These are phyloP conservation scores for Myiotriccus ornatus DNA, from an alignment of 2,797 vertebrate genomes.

Conservation along the genomic window DNA sequence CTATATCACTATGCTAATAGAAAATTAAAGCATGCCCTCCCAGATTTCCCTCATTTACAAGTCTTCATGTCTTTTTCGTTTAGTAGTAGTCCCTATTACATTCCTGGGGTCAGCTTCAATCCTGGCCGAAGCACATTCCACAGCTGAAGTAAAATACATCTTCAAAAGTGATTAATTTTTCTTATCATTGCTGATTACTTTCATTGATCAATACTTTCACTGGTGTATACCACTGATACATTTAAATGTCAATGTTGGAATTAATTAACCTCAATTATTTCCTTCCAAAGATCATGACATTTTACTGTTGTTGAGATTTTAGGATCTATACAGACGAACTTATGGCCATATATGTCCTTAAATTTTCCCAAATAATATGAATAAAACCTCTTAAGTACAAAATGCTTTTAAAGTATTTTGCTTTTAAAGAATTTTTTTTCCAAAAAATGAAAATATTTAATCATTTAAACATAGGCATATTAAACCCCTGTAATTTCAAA, in stretches of 20 bases:
- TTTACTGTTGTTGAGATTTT: not conserved
- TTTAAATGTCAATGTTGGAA: slow-evolving; percentile 10
- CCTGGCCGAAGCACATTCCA: not conserved
- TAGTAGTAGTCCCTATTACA: not conserved
- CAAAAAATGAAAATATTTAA: not conserved
- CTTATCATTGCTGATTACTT: slow-evolving; percentile 32
- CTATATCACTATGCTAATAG: not conserved
- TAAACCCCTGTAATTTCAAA: not conserved
- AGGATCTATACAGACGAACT: not conserved
- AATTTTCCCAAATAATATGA: not conserved
- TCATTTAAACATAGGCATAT: not conserved
- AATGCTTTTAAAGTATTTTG: not conserved
- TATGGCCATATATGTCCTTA: not conserved
- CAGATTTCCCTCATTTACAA: not conserved
- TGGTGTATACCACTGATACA: not conserved
- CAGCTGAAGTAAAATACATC: not conserved
- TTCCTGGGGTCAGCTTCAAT: not conserved
- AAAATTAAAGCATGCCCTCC: not conserved
- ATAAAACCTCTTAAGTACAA: not conserved
- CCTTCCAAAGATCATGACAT: not conserved
- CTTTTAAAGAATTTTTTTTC: not conserved
- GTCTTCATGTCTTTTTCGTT: not conserved
- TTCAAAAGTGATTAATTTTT: slow-evolving; percentile 20
- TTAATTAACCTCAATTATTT: slow-evolving; percentile 30
- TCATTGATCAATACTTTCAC: slow-evolving; percentile 10